Evolutionary conservation across 2,888 invertebrate species (phyloP).

Genomic region (Chrysomela aeneicollis): DNA sequence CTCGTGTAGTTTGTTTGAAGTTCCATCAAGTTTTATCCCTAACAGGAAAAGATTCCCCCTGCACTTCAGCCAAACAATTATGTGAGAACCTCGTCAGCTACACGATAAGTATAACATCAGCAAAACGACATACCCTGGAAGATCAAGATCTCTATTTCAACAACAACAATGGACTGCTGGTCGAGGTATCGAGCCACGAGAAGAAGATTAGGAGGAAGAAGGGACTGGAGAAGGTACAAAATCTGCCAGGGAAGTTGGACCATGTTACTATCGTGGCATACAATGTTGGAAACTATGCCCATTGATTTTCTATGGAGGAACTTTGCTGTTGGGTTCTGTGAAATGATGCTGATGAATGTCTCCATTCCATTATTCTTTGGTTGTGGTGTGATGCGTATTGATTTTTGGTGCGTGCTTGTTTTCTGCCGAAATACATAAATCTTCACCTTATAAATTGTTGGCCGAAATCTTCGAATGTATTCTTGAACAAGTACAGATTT

Average conservation of each 20-base stretch:
- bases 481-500: too few relatives aligned
- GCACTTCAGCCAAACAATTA: conserved; percentile 69
- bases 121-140: conserved; percentile 83
- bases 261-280: conserved; percentile 87
- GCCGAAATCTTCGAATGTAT: too few relatives aligned
- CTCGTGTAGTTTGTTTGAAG: too few relatives aligned
- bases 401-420: background rate
- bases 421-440: too few relatives aligned
- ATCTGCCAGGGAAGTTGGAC: conserved; percentile 86
- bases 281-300: conserved; percentile 67
- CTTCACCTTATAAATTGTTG: too few relatives aligned
- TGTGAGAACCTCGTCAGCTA: conserved; percentile 81
- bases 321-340: background rate
- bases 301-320: background rate
- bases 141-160: conserved; percentile 79
- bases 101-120: conserved; percentile 79
- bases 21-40: background rate
- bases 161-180: conserved; percentile 64
- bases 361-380: background rate
- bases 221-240: conserved; percentile 74
- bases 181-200: conserved; percentile 69
- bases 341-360: background rate
- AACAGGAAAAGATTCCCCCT: conserved; percentile 65
- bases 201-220: conserved; percentile 73
- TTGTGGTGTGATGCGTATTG: background rate